A percentile compares a stretch with the other conserved stretches of the same genome.
Evolutionary conservation across 2,888 invertebrate species (phyloP).

Genomic region (Microdon myrmicae): DNA sequence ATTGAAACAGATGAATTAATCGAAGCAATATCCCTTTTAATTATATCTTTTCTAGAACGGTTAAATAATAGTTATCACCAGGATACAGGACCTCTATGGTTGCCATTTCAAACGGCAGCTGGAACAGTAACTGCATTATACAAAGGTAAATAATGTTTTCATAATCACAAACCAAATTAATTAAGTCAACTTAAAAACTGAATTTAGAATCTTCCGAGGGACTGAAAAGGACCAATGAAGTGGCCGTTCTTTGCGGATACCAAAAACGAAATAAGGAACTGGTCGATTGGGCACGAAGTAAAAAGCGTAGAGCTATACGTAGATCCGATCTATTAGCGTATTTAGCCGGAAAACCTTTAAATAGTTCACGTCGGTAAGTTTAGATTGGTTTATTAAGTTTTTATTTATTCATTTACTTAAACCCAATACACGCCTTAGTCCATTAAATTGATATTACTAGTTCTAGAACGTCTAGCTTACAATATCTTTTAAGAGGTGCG

Average conservation of each 20-base stretch:
- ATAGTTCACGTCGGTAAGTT: slow-evolving; percentile 68
- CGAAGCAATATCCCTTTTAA: no score
- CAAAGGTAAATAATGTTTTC: slow-evolving; percentile 71
- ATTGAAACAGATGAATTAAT: no score
- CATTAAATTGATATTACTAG: no score
- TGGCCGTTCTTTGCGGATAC: slow-evolving; percentile 77
- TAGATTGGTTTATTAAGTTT: no score
- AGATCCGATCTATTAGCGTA: slow-evolving; percentile 82
- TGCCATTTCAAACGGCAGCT: slow-evolving; percentile 83
- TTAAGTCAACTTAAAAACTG: neutral
- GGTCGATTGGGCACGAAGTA: slow-evolving; percentile 80
- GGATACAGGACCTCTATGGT: slow-evolving; percentile 75
- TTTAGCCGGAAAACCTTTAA: slow-evolving; percentile 75
- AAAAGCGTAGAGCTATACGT: slow-evolving; percentile 75
- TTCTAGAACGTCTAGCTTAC: no score
- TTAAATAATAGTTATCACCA: slow-evolving; percentile 65
- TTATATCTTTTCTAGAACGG: slow-evolving; percentile 70
- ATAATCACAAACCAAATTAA: slow-evolving; percentile 1
- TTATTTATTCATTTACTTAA: no score
- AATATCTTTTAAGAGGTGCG: no score
- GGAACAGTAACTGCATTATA: slow-evolving; percentile 80
- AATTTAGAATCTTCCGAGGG: slow-evolving; percentile 78
- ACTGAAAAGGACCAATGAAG: slow-evolving; percentile 74
- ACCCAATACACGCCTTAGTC: no score
- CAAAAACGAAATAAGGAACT: slow-evolving; percentile 80